A percentile compares a stretch with the other conserved stretches of the same genome.
Evolutionary conservation across 2,113 vertebrate species (phyloP).

Genomic region (Murina feae): DNA sequence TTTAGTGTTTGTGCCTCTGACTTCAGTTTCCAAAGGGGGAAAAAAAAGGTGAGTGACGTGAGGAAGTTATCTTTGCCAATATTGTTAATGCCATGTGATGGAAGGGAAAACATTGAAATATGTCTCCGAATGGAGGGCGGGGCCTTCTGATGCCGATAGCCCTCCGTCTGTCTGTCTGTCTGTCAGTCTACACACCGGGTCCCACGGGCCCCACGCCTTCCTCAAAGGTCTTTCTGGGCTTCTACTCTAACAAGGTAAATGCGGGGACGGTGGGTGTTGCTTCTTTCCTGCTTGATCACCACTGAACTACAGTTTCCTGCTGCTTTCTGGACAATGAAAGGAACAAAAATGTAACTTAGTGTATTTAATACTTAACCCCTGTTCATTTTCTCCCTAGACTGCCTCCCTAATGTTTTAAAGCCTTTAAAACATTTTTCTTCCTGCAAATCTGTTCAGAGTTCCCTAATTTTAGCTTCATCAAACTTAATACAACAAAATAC

Average conservation of each 20-base stretch:
- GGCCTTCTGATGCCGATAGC: background rate
- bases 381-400: constrained; percentile 87
- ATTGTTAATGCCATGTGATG: constrained; percentile 50
- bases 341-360: constrained; percentile 88
- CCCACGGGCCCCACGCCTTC: constrained; percentile 34
- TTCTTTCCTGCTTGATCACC: constrained; percentile 72
- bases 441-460: constrained; percentile 90
- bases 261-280: constrained; percentile 61
- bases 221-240: constrained; percentile 60
- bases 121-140: constrained; percentile 40
- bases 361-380: constrained; percentile 88
- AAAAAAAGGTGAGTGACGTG: constrained; percentile 51
- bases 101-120: constrained; percentile 9
- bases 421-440: constrained; percentile 90
- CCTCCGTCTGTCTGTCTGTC: constrained; percentile 55
- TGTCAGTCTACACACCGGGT: constrained; percentile 65
- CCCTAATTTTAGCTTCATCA: constrained; percentile 93
- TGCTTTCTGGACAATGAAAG: constrained; percentile 86
- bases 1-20: constrained; percentile 70
- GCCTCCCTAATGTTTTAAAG: constrained; percentile 90
- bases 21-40: constrained; percentile 49
- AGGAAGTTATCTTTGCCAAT: constrained; percentile 41
- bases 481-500: constrained; percentile 94
- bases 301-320: constrained; percentile 79
- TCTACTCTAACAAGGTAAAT: constrained; percentile 47